Percentiles rank a stretch among this genome's conserved stretches.
These are phyloP conservation scores for Hyalella azteca DNA, from an alignment of 2,888 invertebrate genomes.

Conservation along the genomic window DNA sequence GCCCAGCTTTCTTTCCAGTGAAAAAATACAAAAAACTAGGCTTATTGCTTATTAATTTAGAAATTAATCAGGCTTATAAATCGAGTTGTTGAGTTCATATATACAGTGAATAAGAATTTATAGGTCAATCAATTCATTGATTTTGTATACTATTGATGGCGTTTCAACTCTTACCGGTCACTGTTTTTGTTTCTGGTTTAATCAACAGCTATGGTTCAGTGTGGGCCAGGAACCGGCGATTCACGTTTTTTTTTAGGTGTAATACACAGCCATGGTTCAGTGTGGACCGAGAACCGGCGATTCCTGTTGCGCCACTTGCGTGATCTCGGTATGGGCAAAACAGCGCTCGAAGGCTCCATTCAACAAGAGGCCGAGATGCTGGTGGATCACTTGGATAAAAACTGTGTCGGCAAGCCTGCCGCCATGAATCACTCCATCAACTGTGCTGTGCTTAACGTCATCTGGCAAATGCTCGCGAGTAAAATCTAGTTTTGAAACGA, in stretches of 20 bases:
- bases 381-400: slow-evolving; percentile 38
- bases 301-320: slow-evolving; percentile 35
- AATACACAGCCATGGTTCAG: background rate
- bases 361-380: slow-evolving; percentile 25
- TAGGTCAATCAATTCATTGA: too few relatives aligned
- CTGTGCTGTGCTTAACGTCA: background rate
- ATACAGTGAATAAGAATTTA: too few relatives aligned
- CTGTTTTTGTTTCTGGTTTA: background rate
- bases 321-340: slow-evolving; percentile 44
- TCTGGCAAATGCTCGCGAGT: background rate
- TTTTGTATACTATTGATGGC: background rate
- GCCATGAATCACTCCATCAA: slow-evolving; percentile 12
- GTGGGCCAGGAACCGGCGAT: too few relatives aligned
- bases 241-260: too few relatives aligned
- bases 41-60: too few relatives aligned
- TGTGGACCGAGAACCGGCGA: slow-evolving; percentile 23
- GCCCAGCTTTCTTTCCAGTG: too few relatives aligned
- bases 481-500: background rate
- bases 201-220: too few relatives aligned
- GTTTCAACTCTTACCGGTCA: background rate
- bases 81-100: too few relatives aligned
- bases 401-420: slow-evolving; percentile 19
- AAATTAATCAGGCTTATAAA: too few relatives aligned
- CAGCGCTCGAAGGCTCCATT: slow-evolving; percentile 40
- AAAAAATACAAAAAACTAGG: too few relatives aligned